Evolutionary conservation across 2,113 vertebrate species (phyloP), one percentile per base, ranked within the genome.

Genomic region (Chamaea fasciata): DNA sequence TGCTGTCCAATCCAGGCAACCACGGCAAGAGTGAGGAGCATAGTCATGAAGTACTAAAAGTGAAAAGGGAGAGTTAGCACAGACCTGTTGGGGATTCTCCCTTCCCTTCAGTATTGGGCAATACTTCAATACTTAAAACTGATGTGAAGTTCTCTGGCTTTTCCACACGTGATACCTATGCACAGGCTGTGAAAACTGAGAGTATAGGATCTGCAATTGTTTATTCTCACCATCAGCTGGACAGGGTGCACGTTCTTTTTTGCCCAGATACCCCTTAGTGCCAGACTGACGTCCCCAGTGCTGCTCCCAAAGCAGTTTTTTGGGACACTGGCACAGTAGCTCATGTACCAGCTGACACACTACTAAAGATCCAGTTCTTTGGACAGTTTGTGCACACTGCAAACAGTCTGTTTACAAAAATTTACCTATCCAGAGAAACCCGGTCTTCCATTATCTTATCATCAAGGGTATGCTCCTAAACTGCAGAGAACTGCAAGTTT

Each of bases 1-100:
- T 99, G 99, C 97, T 99, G 99, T 92, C 99, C 99, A 77, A 99
- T 98, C 99, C 99, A 99, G 82, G 99, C 99, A 95, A 99, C 97
- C 11, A 97, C 94, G 82, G 99, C 97, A 94, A 99, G 98, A 89
- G 98, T 98, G 94, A 98, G 96, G 91, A 99, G 97, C 98, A 99
- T 99, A 12, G 98, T 99, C 97, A 98, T 98, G 96, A 99, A 99
- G 97, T 99, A 99, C 99, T 99, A 74, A 15, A 80, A 93, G 83
- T 42, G 41, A 77, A 83, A 64, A 92, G 37, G 9, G 50, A 86
- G 24, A 52, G 67, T 90, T 44, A 94, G 2, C 53, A 77, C 60
- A 37, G 33, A 39, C 5, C 23, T 52, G 31, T 0, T 33, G 41
- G 30, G 30, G 76, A 39, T 31, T 91, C 52, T 82, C 24, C 24